Evolutionary conservation across 2,797 vertebrate species (phyloP).

Genomic region (Schizothorax lantsangensis): DNA sequence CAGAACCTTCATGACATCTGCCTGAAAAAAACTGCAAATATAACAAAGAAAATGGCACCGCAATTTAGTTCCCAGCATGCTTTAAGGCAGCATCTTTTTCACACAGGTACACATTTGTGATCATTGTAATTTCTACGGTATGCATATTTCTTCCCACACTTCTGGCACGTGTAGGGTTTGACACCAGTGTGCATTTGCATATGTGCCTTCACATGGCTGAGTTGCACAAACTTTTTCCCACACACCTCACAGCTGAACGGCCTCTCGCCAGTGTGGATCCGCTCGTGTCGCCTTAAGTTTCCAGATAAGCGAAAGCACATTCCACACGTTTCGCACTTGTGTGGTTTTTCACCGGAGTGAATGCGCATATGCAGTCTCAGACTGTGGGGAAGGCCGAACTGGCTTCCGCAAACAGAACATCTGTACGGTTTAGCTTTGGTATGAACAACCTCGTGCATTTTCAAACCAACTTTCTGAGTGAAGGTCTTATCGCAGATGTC

Average conservation of each 20-base stretch:
- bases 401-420: conserved; percentile 60
- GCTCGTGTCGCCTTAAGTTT: conserved; percentile 76
- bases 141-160: conserved; percentile 68
- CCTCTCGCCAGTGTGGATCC: conserved; percentile 66
- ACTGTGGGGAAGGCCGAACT: conserved; percentile 59
- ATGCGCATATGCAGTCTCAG: conserved; percentile 69
- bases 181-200: conserved; percentile 80
- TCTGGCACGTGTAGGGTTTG: conserved; percentile 77
- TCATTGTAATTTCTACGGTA: conserved; percentile 65
- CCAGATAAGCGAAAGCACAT: conserved; percentile 76
- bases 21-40: neutral
- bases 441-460: conserved; percentile 79
- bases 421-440: conserved; percentile 62
- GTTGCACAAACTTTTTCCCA: conserved; percentile 77
- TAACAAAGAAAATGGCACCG: neutral
- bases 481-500: conserved; percentile 78
- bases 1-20: neutral
- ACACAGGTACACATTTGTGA: conserved; percentile 61
- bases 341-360: conserved; percentile 79
- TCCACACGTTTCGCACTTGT: conserved; percentile 77
- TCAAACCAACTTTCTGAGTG: conserved; percentile 76
- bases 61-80: neutral
- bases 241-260: conserved; percentile 77
- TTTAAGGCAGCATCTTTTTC: conserved; percentile 19
- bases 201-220: conserved; percentile 80